Base-by-base conservation (phyloP, 1,140 invertebrate species). In the Microplitis mediator region DNA sequence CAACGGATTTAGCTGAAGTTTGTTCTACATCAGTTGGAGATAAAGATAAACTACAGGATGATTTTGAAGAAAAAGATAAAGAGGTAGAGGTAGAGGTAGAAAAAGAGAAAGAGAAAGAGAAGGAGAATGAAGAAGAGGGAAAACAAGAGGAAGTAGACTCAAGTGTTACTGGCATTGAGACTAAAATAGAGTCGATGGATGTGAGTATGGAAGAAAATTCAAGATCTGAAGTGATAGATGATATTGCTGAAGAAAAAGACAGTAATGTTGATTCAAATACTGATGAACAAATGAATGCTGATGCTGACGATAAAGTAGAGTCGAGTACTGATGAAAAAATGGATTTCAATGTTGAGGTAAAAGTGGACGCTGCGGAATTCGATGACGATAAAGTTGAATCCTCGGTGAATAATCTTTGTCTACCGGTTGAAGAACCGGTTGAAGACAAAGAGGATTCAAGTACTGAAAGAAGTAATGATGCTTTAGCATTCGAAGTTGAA, bases 271-370 rank as follows among this genome's bases (percentile, higher is more conserved):
- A 81, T 67, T 82, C 76, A 70, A 75, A 81, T 77, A 85, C 85
- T 73, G 75, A 83, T 35, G 84, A 84, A 78, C 6, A 0, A 69
- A 71, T 64, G 67, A 52, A 77, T 74, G 78, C 78, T 69, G 78
- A 81, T 60, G 83, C 81, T 64, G 83, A 86, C 75, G 72, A 58
- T 51, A 35, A 61, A 63, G 5, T 36, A 9, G 65, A 81, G 67
- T 83, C 76, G 68, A 75, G 80, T 76, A 85, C 86, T 73, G 76
- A 83, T 50, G 84, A 84, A 78, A 80, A 81, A 73, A 84, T 84
- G 79, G 77, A 76, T 32, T 67, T 77, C 58, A 56, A 78, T 69
- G 50, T 51, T 4, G n/a, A 14, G 5, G 6, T 66, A 11, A 79
- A 75, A 39, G 23, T 23, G 23, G 23, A 23, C 23, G 23, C 23